These are phyloP conservation scores for Eristalinus sepulchralis DNA, from an alignment of 2,888 invertebrate genomes.

Conservation along the genomic window DNA sequence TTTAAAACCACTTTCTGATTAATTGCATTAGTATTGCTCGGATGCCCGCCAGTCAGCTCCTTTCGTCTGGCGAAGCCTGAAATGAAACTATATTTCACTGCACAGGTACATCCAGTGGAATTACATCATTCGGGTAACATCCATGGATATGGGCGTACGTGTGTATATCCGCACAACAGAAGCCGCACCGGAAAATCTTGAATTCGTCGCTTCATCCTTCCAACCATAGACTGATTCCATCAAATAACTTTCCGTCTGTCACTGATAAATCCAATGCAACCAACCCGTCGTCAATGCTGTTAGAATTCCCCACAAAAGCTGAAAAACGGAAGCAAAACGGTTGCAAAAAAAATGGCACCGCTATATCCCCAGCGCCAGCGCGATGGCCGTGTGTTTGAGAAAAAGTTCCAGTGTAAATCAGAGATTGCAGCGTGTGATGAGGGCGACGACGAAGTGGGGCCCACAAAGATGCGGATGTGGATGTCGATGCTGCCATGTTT, in stretches of 20 bases:
- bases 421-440: conserved; percentile 62
- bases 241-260: conserved; percentile 70
- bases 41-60: conserved; percentile 29
- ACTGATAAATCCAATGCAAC: conserved; percentile 69
- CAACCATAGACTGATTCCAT: conserved; percentile 68
- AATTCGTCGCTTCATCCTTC: conserved; percentile 55
- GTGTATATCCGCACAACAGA: neutral
- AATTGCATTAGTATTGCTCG: conserved; percentile 62
- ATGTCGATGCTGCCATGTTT: conserved; percentile 47
- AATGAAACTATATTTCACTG: conserved; percentile 1
- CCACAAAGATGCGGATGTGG: conserved; percentile 4
- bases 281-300: conserved; percentile 64
- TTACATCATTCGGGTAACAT: neutral
- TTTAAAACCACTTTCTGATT: conserved; percentile 58
- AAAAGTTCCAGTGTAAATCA: conserved; percentile 61
- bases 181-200: neutral
- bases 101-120: conserved; percentile 15
- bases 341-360: conserved; percentile 62
- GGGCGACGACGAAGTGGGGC: conserved; percentile 17
- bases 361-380: conserved; percentile 36
- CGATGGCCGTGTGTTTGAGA: conserved; percentile 52
- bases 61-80: conserved; percentile 5
- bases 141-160: neutral
- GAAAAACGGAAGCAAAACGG: conserved; percentile 8
- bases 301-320: conserved; percentile 45